These are phyloP conservation scores for Delphinus delphis DNA, from an alignment of 2,113 vertebrate species.

Conservation along the genomic window DNA sequence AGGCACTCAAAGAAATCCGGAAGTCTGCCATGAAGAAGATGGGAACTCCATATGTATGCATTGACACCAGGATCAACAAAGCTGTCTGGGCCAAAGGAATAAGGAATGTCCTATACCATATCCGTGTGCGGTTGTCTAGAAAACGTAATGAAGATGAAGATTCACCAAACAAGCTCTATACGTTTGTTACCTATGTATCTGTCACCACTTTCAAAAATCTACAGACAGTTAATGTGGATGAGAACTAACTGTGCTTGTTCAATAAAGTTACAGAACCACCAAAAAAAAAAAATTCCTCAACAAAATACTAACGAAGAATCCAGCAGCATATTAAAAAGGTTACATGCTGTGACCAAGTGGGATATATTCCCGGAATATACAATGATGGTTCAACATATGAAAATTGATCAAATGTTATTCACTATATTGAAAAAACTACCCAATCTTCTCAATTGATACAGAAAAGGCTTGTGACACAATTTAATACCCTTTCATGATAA, in stretches of 20 bases:
- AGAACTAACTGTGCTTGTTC: not conserved
- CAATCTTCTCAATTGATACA: not conserved
- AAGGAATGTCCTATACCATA: not conserved
- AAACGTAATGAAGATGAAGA: not conserved
- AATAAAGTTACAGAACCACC: not conserved
- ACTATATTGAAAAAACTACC: not conserved
- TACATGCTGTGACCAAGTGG: not conserved
- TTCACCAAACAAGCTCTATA: not conserved
- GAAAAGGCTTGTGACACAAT: not conserved
- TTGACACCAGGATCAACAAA: not conserved
- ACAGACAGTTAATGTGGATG: not conserved
- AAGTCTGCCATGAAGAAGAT: no score
- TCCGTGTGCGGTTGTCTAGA: not conserved
- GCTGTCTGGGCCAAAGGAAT: not conserved
- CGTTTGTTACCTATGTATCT: not conserved
- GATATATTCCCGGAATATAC: not conserved
- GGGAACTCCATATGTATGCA: no score
- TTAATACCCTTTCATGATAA: not conserved
- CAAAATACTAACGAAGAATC: not conserved
- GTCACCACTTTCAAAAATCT: not conserved
- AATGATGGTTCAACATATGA: not conserved
- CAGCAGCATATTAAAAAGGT: not conserved
- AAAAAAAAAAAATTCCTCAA: not conserved
- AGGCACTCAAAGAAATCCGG: no score
- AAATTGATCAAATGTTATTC: not conserved